Conservation (phyloP, 2,888 invertebrate genomes). For the Acanthopleura granulata region DNA sequence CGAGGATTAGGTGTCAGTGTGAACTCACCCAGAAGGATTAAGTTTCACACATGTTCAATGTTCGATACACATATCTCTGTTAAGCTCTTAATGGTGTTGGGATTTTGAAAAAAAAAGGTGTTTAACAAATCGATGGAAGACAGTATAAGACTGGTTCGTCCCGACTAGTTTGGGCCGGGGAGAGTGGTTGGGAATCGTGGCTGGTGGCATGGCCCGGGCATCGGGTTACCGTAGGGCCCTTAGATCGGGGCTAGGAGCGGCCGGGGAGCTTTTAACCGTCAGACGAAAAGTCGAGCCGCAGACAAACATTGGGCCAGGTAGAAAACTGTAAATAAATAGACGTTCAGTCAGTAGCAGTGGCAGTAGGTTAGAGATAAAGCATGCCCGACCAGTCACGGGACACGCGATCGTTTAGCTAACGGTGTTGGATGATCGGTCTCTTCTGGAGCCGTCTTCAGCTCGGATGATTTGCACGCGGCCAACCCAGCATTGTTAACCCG, state of each 20-base stretch:
- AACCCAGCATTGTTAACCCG: no score
- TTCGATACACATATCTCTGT: no score
- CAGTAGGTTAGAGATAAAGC: background rate
- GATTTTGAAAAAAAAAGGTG: no score
- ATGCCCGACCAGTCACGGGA: background rate
- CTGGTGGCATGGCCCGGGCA: no score
- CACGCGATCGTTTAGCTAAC: background rate
- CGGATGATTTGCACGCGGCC: background rate
- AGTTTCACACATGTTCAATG: no score
- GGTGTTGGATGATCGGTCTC: background rate
- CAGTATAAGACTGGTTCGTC: no score
- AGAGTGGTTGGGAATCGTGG: no score
- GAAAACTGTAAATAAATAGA: conserved; percentile 6
- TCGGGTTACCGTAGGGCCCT: background rate
- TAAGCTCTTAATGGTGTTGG: no score
- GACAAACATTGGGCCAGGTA: background rate
- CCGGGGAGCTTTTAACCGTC: background rate
- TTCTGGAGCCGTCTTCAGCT: background rate
- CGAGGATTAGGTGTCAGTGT: no score
- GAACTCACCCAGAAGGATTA: no score
- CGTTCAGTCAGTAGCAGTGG: background rate
- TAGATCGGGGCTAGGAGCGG: background rate
- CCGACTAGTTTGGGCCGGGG: no score
- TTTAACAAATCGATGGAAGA: no score
- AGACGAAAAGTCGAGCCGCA: background rate